Evolutionary conservation across 1,140 invertebrate genomes (phyloP), one percentile per base, ranked within the genome.

Genomic region (Calliopsis andreniformis): DNA sequence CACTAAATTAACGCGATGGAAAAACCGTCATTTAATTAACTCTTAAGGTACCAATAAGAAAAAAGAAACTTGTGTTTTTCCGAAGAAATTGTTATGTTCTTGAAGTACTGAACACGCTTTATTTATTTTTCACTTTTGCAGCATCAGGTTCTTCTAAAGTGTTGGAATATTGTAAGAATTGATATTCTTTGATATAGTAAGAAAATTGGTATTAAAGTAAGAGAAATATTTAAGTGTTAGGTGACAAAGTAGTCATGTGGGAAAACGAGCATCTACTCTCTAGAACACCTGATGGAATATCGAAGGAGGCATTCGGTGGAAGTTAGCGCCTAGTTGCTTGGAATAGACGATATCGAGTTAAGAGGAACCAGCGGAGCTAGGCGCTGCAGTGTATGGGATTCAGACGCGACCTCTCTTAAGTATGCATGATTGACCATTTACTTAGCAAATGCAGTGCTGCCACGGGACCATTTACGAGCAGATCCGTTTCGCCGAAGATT

Each of bases 371-470:
- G 66, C 20, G 76, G 20, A 53, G 70, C 32, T 39, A 39, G 18
- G 45, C 72, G 87, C 68, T 89, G 87, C 89, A 89, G 87, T 89
- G 82, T 83, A 89, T 85, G 78, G 84, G 80, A 89, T 80, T 82
- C 85, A 86, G 86, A 88, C 80, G 79, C 79, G 78, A 87, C 81
- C 83, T 82, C 87, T 69, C 75, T 89, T 85, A 76, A 76, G 76
- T 89, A 88, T 88, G 84, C 87, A 89, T 87, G 84, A 91, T 91
- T 89, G 88, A 85, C 84, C 86, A 90, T 91, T 91, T 89, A 87
- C 88, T 89, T 86, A 86, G 83, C 86, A 90, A 89, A 89, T 84
- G 82, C 76, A 71, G 62, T 68, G 61, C 55, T 64, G 66, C 70
- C 67, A 53, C 49, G 76, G 47, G 66, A 59, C 56, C 62, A 76